Conservation (phyloP, 2,888 invertebrate species). For the Heterodera filipjevi region DNA sequence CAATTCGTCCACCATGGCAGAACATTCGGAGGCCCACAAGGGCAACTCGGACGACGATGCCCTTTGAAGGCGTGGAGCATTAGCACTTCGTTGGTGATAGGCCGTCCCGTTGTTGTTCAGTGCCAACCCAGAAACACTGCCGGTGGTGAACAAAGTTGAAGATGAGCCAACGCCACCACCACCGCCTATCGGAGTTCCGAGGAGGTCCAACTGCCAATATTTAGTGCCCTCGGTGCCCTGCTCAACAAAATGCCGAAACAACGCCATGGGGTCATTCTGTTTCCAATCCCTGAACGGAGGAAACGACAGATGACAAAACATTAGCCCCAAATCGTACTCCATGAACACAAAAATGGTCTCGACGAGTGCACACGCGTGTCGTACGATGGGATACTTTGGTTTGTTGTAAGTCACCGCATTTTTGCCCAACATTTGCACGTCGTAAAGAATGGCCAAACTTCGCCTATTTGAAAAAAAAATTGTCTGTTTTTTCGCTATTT, state of each 20-base stretch:
- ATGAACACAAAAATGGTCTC: conserved; percentile 7
- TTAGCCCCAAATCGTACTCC: neutral
- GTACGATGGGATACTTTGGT: neutral
- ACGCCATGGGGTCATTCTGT: neutral
- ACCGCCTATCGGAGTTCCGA: neutral
- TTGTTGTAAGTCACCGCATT: conserved; percentile 15
- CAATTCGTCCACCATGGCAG: neutral
- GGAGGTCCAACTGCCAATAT: neutral
- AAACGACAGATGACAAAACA: neutral
- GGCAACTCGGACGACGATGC: neutral
- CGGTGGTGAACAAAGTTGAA: neutral
- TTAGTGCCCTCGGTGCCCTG: neutral
- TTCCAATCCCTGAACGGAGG: conserved; percentile 8
- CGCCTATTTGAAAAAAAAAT: neutral
- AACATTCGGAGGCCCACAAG: neutral
- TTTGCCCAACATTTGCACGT: conserved; percentile 13
- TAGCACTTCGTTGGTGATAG: neutral
- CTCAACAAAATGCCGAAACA: neutral
- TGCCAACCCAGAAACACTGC: neutral
- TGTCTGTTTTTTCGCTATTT: too few relatives aligned
- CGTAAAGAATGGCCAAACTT: neutral
- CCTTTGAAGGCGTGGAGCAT: neutral
- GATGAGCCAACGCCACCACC: neutral
- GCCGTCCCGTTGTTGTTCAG: neutral
- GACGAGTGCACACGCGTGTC: neutral